Base-by-base conservation (phyloP, 1,140 invertebrate species). In the Drosophila tropicalis region DNA sequence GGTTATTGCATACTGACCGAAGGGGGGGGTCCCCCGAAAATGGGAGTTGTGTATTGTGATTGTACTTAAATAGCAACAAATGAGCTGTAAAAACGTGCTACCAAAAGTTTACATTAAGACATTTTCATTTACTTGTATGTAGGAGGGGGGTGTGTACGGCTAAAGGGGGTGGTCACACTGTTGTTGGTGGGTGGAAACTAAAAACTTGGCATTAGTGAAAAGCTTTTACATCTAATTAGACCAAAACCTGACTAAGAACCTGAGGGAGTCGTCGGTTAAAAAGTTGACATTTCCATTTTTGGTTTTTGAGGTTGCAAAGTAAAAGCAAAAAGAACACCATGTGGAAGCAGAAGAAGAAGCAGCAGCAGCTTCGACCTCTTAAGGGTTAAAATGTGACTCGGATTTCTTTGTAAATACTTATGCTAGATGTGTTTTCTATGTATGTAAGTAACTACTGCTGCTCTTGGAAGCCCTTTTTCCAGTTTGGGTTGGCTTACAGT, bases 151-250 rank as follows among this genome's bases (percentile, higher is more conserved):
- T 39, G n/a, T 10, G 10, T 39, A 5, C 3, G 36, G 36, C 10
- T 10, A 13, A 13, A 12, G 15, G 32, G n/a, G 29, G 15, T 34
- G 25, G 47, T 34, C 55, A n/a, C 29, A n/a, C 55, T 9, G 7
- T 19, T 47, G 15, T 7, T 44, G 6, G n/a, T 51, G 5, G 44
- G 44, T 57, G n/a, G 32, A 58, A 58, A 58, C 56, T 58, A 36
- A 58, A 58, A 58, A 58, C 56, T 58, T 19, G 29, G 56, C 56
- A 58, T 58, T 58, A 58, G 56, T 58, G 15, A 58, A 51, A 58
- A 58, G 56, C 56, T 58, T 58, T 58, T 58, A 58, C 56, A 58
- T 58, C 56, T 58, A 58, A 58, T 58, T 58, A 58, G 56, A 58
- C 32, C 32, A 15, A 56, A 32, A 56, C 22, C 22, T 56, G 54